Percentiles rank a stretch among this genome's conserved stretches.
Conservation (phyloP, 1,140 invertebrate genomes). For the Araneus ventricosus region DNA sequence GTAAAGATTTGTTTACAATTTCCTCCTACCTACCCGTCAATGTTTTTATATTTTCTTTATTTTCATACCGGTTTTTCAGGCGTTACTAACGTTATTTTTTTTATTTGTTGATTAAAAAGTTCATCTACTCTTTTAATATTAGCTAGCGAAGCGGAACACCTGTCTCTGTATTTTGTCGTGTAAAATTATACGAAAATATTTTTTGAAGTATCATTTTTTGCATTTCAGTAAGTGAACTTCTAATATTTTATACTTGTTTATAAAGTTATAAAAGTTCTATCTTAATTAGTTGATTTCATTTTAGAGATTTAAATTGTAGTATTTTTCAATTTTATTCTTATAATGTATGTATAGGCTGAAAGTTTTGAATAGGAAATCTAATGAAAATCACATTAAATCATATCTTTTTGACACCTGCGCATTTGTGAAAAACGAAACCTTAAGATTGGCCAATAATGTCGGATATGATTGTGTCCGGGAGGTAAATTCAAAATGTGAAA, state of each 20-base stretch:
- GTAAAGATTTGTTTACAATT: not conserved
- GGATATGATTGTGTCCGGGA: not conserved
- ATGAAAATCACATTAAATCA: not conserved
- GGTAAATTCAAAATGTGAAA: not conserved
- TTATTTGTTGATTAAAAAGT: conserved; percentile 52
- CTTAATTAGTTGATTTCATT: too few species aligned
- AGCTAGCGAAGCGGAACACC: conserved; percentile 12
- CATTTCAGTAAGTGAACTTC: not conserved
- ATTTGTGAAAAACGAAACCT: not conserved
- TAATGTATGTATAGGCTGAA: too few species aligned
- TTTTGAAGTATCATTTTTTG: not conserved
- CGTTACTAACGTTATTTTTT: conserved; percentile 31
- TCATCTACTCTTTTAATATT: conserved; percentile 30
- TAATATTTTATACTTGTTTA: not conserved
- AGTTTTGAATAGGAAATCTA: too few species aligned
- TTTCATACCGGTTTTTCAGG: conserved; percentile 57
- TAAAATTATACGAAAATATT: not conserved
- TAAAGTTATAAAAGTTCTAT: not conserved
- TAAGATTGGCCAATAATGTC: not conserved
- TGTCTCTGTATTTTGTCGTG: not conserved
- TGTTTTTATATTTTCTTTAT: not conserved
- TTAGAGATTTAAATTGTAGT: too few species aligned
- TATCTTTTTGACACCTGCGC: not conserved
- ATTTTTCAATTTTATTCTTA: too few species aligned
- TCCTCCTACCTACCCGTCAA: not conserved